phyloP scores from a whole-genome alignment of 1,140 invertebrate species.

The Polyergus mexicanus region DNA sequence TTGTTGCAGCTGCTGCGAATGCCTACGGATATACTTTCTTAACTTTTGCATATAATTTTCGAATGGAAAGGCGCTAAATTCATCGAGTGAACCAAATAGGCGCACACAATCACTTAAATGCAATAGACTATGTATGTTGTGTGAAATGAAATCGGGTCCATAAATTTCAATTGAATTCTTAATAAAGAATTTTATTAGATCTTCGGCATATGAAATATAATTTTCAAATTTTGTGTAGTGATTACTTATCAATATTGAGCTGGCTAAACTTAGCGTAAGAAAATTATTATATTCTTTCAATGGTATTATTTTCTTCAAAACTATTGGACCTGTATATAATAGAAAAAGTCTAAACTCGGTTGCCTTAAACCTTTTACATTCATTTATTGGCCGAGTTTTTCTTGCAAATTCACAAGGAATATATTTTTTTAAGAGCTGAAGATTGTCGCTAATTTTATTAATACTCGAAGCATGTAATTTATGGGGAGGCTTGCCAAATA shows the following conservation, averaged over 20 bases:
- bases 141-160: too few relatives aligned
- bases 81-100: too few relatives aligned
- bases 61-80: too few relatives aligned
- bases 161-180: too few relatives aligned
- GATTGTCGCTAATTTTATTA: not conserved
- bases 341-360: not conserved
- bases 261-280: slow-evolving; percentile 1
- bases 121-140: too few relatives aligned
- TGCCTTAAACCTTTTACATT: slow-evolving; percentile 19
- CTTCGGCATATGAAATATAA: too few relatives aligned
- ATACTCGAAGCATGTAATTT: slow-evolving; percentile 1
- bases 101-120: too few relatives aligned
- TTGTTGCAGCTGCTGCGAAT: too few relatives aligned
- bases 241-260: not conserved
- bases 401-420: slow-evolving; percentile 16
- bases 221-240: too few relatives aligned
- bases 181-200: too few relatives aligned
- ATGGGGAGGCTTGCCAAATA: slow-evolving; percentile 7
- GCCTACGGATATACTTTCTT: too few relatives aligned
- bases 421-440: not conserved
- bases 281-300: slow-evolving; percentile 15
- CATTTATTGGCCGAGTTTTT: not conserved
- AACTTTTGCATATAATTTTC: too few relatives aligned
- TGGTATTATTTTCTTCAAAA: slow-evolving; percentile 11
- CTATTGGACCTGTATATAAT: slow-evolving; percentile 1